Evolutionary conservation across 1,140 invertebrate species (phyloP).

Genomic region (Drosophila sp.): DNA sequence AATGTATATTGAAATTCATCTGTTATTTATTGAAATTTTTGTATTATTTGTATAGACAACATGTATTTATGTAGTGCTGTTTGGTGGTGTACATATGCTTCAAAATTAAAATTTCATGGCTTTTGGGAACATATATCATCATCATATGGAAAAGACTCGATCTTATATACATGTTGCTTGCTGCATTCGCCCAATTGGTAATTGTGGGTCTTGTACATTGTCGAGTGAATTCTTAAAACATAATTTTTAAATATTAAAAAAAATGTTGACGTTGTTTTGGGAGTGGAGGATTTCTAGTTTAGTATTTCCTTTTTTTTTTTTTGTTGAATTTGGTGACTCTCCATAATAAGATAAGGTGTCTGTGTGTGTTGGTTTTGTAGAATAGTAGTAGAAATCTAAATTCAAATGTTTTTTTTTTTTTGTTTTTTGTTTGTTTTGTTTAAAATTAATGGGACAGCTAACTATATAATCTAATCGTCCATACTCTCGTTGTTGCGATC

Average conservation of each 20-base stretch:
- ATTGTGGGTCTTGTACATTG: slow-evolving; percentile 25
- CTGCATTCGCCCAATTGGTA: slow-evolving; percentile 11
- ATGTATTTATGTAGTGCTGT: slow-evolving; percentile 28
- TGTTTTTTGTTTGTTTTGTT: slow-evolving; percentile 9
- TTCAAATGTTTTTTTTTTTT: slow-evolving; percentile 50
- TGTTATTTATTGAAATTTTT: slow-evolving; percentile 2
- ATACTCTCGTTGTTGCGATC: slow-evolving; percentile 79
- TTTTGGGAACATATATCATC: slow-evolving; percentile 16
- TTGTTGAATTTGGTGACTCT: slow-evolving; percentile 18
- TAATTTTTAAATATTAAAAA: slow-evolving; percentile 66
- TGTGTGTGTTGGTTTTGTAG: slow-evolving; percentile 42
- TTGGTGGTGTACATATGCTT: slow-evolving; percentile 23
- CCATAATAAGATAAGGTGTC: slow-evolving; percentile 54
- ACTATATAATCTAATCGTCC: slow-evolving; percentile 76
- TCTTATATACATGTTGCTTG: slow-evolving; percentile 17
- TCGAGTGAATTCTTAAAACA: slow-evolving; percentile 37
- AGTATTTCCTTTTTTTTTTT: slow-evolving; percentile 26
- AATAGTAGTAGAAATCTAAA: slow-evolving; percentile 67
- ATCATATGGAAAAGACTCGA: slow-evolving; percentile 32
- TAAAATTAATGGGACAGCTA: slow-evolving; percentile 76
- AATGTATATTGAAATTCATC: no score
- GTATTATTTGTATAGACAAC: background rate
- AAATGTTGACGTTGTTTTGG: slow-evolving; percentile 44
- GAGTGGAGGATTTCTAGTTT: slow-evolving; percentile 40
- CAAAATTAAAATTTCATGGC: slow-evolving; percentile 31